phyloP scores from a whole-genome alignment of 2,797 vertebrate genomes.

The Hipposideros larvatus region DNA sequence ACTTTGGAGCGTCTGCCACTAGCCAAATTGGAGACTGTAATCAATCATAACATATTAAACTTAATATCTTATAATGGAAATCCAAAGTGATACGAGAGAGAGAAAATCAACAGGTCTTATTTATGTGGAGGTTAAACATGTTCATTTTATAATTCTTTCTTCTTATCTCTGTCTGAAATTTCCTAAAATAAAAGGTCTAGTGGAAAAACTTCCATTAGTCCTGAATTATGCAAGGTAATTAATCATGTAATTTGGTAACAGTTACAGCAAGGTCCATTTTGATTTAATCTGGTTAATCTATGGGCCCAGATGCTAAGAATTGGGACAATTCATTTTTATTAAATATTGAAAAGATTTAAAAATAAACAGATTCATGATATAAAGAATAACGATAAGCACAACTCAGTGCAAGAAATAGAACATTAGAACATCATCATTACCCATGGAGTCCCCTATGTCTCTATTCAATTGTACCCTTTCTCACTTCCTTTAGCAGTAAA shows the following conservation, averaged over 20 bases:
- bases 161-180: not conserved
- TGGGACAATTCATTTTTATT: not conserved
- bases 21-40: not conserved
- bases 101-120: not conserved
- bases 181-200: not conserved
- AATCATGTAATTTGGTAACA: not conserved
- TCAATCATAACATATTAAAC: not conserved
- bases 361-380: not conserved
- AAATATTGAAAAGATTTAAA: not conserved
- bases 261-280: not conserved
- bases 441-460: not conserved
- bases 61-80: not conserved
- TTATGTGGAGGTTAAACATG: not conserved
- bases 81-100: not conserved
- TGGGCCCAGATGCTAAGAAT: not conserved
- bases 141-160: not conserved
- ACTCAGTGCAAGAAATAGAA: not conserved
- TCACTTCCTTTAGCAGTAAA: not conserved
- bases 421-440: not conserved
- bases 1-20: not conserved
- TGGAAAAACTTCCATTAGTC: not conserved
- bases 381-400: not conserved
- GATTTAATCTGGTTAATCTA: not conserved
- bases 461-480: not conserved
- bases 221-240: not conserved